A percentile compares a stretch with the other conserved stretches of the same genome.
Conservation (phyloP, 1,140 invertebrate genomes). For the Parasteatoda tepidariorum region DNA sequence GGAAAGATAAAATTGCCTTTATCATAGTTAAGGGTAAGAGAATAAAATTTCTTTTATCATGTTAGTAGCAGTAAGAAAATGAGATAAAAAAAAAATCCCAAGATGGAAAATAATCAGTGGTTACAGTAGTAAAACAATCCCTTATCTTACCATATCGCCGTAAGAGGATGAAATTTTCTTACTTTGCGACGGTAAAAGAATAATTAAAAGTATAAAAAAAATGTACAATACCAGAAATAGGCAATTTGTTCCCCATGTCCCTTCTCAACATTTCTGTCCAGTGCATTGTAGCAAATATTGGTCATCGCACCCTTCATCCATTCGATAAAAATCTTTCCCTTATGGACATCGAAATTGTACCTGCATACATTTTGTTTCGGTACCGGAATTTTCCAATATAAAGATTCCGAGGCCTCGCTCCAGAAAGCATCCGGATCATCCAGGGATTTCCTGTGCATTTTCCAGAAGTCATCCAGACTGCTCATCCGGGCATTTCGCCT, state of each 20-base stretch:
- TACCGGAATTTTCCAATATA: conserved; percentile 78
- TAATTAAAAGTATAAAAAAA: too few relatives aligned
- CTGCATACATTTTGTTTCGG: conserved; percentile 78
- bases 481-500: neutral
- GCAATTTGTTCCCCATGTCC: conserved; percentile 91
- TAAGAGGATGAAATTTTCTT: too few relatives aligned
- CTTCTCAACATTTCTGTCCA: conserved; percentile 89
- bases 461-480: conserved; percentile 79
- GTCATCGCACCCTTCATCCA: conserved; percentile 95
- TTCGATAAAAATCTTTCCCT: conserved; percentile 90
- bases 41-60: too few relatives aligned
- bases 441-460: conserved; percentile 86
- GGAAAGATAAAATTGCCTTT: too few relatives aligned
- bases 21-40: too few relatives aligned
- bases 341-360: conserved; percentile 91
- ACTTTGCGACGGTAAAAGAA: too few relatives aligned
- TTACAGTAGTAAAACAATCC: too few relatives aligned
- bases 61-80: too few relatives aligned
- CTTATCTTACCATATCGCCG: too few relatives aligned
- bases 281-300: conserved; percentile 94
- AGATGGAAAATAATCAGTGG: too few relatives aligned
- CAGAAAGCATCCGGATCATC: conserved; percentile 90
- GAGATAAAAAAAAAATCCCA: too few relatives aligned
- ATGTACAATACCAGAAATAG: conserved; percentile 87
- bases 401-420: conserved; percentile 87